Evolutionary conservation across 2,113 vertebrate genomes (phyloP).

Genomic region (Ranitomeya variabilis): DNA sequence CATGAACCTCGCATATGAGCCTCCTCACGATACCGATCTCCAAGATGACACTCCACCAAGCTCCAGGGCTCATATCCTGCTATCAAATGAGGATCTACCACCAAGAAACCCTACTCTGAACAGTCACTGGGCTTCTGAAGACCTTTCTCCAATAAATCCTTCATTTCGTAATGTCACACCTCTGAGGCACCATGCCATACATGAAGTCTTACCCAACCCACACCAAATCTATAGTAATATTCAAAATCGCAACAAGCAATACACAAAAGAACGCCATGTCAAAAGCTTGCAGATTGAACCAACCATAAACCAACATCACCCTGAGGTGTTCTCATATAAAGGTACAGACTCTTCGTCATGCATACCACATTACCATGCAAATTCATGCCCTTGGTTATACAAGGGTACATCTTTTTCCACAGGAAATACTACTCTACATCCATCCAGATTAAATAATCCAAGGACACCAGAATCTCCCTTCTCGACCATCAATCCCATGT

Average conservation of each 20-base stretch:
- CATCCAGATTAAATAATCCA: background rate
- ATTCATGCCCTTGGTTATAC: background rate
- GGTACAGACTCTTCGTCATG: background rate
- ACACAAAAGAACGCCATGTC: background rate
- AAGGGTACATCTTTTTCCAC: background rate
- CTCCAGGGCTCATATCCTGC: background rate
- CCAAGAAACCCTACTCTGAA: background rate
- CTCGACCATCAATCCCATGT: slow-evolving; percentile 42
- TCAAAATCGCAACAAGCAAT: background rate
- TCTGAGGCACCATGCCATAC: background rate
- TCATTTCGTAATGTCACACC: background rate
- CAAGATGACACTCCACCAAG: background rate
- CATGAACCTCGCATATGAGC: background rate
- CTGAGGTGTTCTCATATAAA: background rate
- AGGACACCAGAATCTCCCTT: background rate
- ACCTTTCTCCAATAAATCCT: too few species aligned
- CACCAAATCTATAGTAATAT: slow-evolving; percentile 27
- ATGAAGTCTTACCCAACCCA: background rate
- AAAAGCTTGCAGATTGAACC: background rate
- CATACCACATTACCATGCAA: too few species aligned
- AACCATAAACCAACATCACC: background rate
- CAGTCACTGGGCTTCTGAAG: background rate
- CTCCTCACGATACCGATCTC: background rate
- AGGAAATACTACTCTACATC: background rate
- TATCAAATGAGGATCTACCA: background rate